These are phyloP conservation scores for Drosophila emarginata DNA, from an alignment of 2,888 invertebrate genomes.

Conservation along the genomic window DNA sequence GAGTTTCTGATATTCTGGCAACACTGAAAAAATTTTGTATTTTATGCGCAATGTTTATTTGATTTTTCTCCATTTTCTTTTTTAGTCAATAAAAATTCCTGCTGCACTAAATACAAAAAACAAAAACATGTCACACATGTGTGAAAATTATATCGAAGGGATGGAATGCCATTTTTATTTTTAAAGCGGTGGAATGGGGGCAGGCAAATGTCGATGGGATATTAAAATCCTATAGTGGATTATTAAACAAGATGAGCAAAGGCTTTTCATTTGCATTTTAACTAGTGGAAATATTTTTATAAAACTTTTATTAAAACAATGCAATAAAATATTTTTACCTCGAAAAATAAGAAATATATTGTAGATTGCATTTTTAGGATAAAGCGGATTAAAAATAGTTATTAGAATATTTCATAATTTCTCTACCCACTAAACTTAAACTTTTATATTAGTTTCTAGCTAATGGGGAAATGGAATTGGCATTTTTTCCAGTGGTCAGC, in stretches of 20 bases:
- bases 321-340: not conserved
- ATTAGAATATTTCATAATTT: too few relatives aligned
- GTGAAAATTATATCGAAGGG: not conserved
- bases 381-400: too few relatives aligned
- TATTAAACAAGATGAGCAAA: not conserved
- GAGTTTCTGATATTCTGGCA: constrained; percentile 24
- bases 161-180: not conserved
- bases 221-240: not conserved
- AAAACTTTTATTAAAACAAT: not conserved
- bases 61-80: constrained; percentile 43
- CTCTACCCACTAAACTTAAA: too few relatives aligned
- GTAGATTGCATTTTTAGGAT: too few relatives aligned
- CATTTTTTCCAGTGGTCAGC: too few relatives aligned
- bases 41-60: constrained; percentile 48
- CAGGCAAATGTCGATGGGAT: not conserved
- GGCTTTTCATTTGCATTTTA: not conserved
- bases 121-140: not conserved
- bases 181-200: too few relatives aligned
- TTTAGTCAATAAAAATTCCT: constrained; percentile 63
- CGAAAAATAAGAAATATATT: not conserved
- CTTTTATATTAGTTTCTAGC: too few relatives aligned
- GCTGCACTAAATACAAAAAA: not conserved
- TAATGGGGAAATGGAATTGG: too few relatives aligned
- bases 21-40: constrained; percentile 17
- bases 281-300: not conserved